These are phyloP conservation scores for Carcharodon carcharias DNA, from an alignment of 2,797 vertebrate genomes.

Conservation along the genomic window DNA sequence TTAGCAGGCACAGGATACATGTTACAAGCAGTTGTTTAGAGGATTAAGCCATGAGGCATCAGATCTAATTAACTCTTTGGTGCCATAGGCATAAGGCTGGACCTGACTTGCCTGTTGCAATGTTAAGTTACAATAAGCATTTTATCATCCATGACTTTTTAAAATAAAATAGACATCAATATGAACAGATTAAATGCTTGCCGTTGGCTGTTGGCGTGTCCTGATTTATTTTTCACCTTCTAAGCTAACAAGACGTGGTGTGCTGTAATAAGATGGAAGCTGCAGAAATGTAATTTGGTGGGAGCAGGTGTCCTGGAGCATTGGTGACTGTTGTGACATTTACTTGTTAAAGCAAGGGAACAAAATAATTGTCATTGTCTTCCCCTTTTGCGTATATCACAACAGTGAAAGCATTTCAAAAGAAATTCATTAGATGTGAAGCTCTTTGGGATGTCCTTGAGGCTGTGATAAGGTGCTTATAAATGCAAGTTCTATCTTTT, in stretches of 20 bases:
- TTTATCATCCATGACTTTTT: neutral
- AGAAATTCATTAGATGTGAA: neutral
- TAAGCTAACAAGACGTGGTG: neutral
- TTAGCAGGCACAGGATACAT: conserved; percentile 10
- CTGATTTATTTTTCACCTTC: no score
- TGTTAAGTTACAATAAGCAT: neutral
- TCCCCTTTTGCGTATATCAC: neutral
- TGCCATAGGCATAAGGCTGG: neutral
- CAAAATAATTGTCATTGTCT: neutral
- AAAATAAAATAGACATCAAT: neutral
- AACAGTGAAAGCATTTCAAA: neutral
- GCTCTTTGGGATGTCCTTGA: neutral
- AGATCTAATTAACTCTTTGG: neutral
- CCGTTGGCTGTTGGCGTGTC: neutral
- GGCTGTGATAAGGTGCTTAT: neutral
- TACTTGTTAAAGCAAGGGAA: neutral
- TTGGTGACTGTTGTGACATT: neutral
- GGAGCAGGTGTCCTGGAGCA: neutral
- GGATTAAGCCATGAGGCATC: neutral
- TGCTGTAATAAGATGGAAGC: neutral
- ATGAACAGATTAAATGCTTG: neutral
- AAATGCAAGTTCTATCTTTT: neutral
- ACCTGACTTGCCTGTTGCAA: neutral
- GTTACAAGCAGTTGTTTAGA: neutral
- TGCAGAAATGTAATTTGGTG: neutral